Conservation (phyloP, 2,888 invertebrate genomes). For the Eristalinus aeneus region DNA sequence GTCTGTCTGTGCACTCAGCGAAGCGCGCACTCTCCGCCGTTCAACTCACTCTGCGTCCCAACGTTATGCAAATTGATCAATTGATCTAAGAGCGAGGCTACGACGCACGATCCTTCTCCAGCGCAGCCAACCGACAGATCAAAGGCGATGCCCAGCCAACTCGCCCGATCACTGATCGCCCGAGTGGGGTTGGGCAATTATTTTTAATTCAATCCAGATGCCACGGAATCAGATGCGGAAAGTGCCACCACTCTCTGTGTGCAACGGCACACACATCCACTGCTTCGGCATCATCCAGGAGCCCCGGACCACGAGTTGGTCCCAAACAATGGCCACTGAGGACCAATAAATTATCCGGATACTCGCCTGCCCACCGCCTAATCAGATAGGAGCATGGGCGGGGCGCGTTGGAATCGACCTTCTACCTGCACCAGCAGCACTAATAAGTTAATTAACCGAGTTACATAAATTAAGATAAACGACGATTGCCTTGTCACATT, state of each 20-base stretch:
- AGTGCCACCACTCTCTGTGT: background rate
- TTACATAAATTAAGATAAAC: constrained; percentile 51
- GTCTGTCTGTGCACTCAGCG: constrained; percentile 17
- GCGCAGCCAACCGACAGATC: constrained; percentile 42
- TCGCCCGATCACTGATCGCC: background rate
- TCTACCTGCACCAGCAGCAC: background rate
- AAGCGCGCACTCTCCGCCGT: background rate
- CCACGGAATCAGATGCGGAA: constrained; percentile 35
- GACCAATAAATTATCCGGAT: constrained; percentile 58
- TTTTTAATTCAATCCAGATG: constrained; percentile 67
- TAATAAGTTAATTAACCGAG: constrained; percentile 53
- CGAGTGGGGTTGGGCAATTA: constrained; percentile 47
- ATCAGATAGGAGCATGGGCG: background rate
- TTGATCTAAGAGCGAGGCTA: constrained; percentile 28
- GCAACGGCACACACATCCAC: background rate
- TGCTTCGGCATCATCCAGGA: background rate
- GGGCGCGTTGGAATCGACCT: constrained; percentile 14
- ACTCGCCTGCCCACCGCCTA: background rate
- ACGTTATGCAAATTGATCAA: constrained; percentile 62
- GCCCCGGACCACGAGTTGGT: background rate
- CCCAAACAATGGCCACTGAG: constrained; percentile 27
- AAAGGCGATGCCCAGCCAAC: constrained; percentile 32
- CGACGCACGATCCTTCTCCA: constrained; percentile 41
- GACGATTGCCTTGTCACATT: constrained; percentile 41
- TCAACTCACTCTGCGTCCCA: background rate